Base-by-base conservation (phyloP, 2,113 vertebrate species). In the Empidonax traillii region DNA sequence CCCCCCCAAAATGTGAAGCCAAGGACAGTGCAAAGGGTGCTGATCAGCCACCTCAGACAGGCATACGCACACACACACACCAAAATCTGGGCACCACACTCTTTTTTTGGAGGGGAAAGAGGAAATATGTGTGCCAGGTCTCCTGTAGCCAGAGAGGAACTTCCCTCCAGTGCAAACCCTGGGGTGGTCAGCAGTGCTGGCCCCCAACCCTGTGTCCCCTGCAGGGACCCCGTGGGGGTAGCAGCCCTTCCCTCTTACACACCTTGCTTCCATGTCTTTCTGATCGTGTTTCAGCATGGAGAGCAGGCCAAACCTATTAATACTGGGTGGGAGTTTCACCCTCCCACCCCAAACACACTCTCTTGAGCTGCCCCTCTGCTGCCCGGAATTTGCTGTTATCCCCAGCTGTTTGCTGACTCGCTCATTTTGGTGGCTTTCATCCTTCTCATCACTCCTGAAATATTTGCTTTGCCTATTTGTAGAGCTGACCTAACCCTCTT, bases 261-360 rank as follows among this genome's bases (percentile, higher is more conserved):
- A 8, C 71, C 59, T 73, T 6, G 7, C 22, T 61, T 61, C 47
- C 53, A 0, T 3, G 27, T 31, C 16, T 46, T 52, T 56, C 66
- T 83, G 78, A 33, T 8, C 3, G 0, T 0, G 1, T 53, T 76
- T 79, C 67, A 53, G 66, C 53, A 30, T 0, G 0, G 47, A 69
- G 3, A 47, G 2, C 0, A 1, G 55, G 53, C 43, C 67, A 80
- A 62, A 73, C 5, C 37, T 33, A 10, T 76, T 22, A 39, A 47
- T 69, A 14, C 5, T 1, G 1, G 33, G 82, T 33, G 33, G 82
- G n/a, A 87, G 39, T 82, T 76, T 59, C 27, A 24, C 59, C 53
- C n/a, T 90, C 72, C 80, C 81, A 16, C 25, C 61, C 30, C 56
- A 58, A 49, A 31, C 43, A 31, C 0, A 0, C 20, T 68, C 55